phyloP scores from a whole-genome alignment of 2,888 invertebrate genomes.

The Leucania comma region DNA sequence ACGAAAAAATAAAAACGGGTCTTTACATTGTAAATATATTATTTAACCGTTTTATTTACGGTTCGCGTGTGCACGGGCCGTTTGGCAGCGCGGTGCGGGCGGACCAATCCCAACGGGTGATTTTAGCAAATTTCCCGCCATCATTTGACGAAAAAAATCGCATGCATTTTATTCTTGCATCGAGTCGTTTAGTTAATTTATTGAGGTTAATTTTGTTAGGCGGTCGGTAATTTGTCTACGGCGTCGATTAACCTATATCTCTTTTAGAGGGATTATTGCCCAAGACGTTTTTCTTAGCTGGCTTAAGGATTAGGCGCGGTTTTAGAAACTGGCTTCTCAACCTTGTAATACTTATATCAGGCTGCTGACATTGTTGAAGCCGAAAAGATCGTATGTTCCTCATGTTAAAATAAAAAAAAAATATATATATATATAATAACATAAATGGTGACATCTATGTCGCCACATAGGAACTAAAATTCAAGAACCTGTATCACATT shows the following conservation, averaged over 20 bases:
- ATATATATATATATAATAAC: too few relatives aligned
- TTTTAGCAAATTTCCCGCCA: slow-evolving; percentile 49
- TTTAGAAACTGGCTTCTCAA: slow-evolving; percentile 2
- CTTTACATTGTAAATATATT: slow-evolving; percentile 35
- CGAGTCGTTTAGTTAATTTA: slow-evolving; percentile 27
- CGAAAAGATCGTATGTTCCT: not conserved
- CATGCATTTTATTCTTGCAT: slow-evolving; percentile 49
- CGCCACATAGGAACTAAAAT: too few relatives aligned
- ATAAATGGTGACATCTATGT: too few relatives aligned
- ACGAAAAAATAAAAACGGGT: slow-evolving; percentile 30
- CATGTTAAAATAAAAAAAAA: too few relatives aligned
- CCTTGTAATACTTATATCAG: not conserved
- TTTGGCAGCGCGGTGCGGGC: slow-evolving; percentile 42
- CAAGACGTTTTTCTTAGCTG: slow-evolving; percentile 1
- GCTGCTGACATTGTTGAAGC: not conserved
- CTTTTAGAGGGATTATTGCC: slow-evolving; percentile 12
- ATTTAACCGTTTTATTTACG: slow-evolving; percentile 55
- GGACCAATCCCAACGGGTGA: slow-evolving; percentile 45
- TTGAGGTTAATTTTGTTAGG: slow-evolving; percentile 26
- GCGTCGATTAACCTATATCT: slow-evolving; percentile 3
- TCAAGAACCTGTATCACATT: too few relatives aligned
- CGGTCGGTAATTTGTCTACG: not conserved
- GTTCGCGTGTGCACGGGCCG: slow-evolving; percentile 59
- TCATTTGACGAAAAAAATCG: slow-evolving; percentile 39
- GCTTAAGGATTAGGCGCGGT: slow-evolving; percentile 20